Evolutionary conservation across 2,113 vertebrate species (phyloP).

Genomic region (Motacilla tschutschensis): DNA sequence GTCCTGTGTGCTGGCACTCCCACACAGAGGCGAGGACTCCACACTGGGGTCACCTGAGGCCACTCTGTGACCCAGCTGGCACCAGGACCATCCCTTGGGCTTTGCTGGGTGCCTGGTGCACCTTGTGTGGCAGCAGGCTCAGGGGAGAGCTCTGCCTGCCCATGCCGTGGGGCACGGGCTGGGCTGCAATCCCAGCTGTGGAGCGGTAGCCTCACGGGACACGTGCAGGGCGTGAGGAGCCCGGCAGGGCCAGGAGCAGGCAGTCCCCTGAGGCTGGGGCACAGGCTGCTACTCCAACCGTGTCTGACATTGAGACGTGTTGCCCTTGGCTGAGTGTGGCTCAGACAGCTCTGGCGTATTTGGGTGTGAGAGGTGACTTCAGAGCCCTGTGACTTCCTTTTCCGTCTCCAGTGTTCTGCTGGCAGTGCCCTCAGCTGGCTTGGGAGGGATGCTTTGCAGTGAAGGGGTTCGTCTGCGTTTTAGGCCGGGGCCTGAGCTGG

Average conservation of each 20-base stretch:
- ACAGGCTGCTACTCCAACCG: fast-evolving
- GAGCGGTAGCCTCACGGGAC: fast-evolving
- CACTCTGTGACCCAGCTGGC: background rate
- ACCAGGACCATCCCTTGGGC: background rate
- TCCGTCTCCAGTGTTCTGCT: background rate
- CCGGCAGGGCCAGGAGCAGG: fast-evolving
- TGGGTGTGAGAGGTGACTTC: constrained; percentile 37
- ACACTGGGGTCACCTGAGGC: background rate
- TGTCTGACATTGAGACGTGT: constrained; percentile 55
- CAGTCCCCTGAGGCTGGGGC: background rate
- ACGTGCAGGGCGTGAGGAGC: fast-evolving
- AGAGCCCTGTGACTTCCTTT: constrained; percentile 56
- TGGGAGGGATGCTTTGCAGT: background rate
- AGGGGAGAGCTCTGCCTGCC: background rate
- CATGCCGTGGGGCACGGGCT: fast-evolving
- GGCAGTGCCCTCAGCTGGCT: background rate
- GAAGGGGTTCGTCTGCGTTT: background rate
- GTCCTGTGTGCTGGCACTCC: constrained; percentile 23
- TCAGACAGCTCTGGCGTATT: background rate
- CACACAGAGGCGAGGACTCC: background rate
- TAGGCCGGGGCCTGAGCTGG: background rate
- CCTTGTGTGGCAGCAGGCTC: background rate
- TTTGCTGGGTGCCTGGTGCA: background rate
- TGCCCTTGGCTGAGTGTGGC: constrained; percentile 9
- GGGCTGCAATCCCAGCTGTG: background rate